Conservation (phyloP, 2,888 invertebrate genomes). For the Adelognathus sp. region DNA sequence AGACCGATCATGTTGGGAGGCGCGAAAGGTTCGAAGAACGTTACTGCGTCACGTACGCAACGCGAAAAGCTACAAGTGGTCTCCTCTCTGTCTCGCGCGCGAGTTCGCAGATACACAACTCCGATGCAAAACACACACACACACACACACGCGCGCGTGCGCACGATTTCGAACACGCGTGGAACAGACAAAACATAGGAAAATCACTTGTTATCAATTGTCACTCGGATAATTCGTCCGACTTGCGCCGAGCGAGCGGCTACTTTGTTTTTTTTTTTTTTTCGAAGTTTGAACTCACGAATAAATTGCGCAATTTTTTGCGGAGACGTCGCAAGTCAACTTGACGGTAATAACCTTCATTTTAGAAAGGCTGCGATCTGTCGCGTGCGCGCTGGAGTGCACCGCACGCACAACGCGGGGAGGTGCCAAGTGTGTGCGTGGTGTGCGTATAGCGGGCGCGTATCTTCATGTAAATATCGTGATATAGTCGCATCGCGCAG, state of each 20-base stretch:
- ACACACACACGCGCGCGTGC: slow-evolving; percentile 1
- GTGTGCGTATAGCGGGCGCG: not conserved
- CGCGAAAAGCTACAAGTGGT: slow-evolving; percentile 52
- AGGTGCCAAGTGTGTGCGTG: too few relatives aligned
- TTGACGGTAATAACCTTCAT: slow-evolving; percentile 60
- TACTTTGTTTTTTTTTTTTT: not conserved
- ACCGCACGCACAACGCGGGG: not conserved
- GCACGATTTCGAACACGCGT: not conserved
- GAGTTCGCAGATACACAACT: too few relatives aligned
- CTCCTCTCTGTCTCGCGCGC: not conserved
- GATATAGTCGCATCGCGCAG: not conserved
- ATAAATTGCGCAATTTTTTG: not conserved
- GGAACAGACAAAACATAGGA: not conserved
- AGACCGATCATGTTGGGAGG: too few relatives aligned
- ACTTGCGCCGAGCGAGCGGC: not conserved
- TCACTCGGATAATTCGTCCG: not conserved
- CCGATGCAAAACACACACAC: too few relatives aligned
- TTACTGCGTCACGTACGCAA: slow-evolving; percentile 23
- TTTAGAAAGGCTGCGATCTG: slow-evolving; percentile 57
- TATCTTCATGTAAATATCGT: slow-evolving; percentile 20
- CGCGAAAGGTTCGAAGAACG: slow-evolving; percentile 27
- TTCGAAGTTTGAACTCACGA: not conserved
- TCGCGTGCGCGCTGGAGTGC: slow-evolving; percentile 9
- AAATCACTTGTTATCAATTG: not conserved
- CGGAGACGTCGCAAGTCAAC: not conserved